These are phyloP conservation scores for Novumbra hubbsi DNA, from an alignment of 2,797 vertebrate genomes.

Conservation along the genomic window DNA sequence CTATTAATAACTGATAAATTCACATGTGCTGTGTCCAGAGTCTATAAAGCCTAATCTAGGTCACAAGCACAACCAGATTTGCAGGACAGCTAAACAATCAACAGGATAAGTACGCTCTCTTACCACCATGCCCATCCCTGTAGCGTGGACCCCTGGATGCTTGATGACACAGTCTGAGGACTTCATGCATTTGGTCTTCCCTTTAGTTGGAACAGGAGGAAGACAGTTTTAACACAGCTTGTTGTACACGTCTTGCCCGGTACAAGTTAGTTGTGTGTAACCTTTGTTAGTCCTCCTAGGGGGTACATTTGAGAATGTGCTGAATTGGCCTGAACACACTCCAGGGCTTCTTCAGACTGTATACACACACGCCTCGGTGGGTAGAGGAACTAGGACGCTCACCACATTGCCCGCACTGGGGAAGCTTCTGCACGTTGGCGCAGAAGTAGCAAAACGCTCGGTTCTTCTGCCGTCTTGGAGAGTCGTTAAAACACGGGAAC, in stretches of 20 bases:
- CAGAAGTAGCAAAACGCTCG: conserved; percentile 99
- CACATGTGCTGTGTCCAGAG: no score
- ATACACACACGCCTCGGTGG: background rate
- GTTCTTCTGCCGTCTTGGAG: conserved; percentile 91
- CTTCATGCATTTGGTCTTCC: conserved; percentile 99
- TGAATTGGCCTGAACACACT: background rate
- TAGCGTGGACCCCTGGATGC: conserved; percentile 92
- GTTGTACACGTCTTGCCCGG: background rate
- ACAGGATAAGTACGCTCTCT: conserved; percentile 35
- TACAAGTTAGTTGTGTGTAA: background rate
- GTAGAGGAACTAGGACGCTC: conserved; percentile 59
- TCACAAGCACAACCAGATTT: no score
- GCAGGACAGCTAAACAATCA: no score
- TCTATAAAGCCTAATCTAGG: no score
- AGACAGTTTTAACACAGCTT: background rate
- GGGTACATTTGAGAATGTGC: background rate
- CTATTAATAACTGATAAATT: no score
- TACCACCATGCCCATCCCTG: conserved; percentile 98
- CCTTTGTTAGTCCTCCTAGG: background rate
- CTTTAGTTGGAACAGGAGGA: conserved; percentile 57
- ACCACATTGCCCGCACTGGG: conserved; percentile 97
- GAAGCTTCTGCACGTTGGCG: conserved; percentile 89
- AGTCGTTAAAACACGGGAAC: conserved; percentile 22
- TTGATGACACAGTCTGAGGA: conserved; percentile 97
- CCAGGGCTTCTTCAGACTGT: background rate